Percentiles rank a stretch among this genome's conserved stretches.
Conservation (phyloP, 1,140 invertebrate genomes). For the Acarapis woodi region DNA sequence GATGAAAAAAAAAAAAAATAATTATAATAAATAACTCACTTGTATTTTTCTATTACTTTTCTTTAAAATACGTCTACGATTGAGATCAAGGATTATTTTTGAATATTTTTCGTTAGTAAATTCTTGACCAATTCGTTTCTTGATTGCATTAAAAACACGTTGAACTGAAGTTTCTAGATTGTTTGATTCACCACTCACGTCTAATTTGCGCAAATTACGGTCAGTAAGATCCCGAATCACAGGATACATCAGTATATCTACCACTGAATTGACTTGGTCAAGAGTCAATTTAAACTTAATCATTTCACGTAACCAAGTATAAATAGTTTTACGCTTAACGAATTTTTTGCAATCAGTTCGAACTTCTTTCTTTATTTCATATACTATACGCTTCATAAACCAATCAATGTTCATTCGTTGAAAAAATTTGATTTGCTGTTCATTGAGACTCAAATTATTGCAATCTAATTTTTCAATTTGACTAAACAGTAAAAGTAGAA, state of each 20-base stretch:
- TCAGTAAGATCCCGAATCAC: slow-evolving; percentile 28
- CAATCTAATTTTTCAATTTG: slow-evolving; percentile 17
- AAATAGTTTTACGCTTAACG: slow-evolving; percentile 28
- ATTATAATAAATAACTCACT: slow-evolving; percentile 11
- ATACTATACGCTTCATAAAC: slow-evolving; percentile 33
- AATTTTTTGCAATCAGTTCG: slow-evolving; percentile 21
- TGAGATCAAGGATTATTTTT: slow-evolving; percentile 20
- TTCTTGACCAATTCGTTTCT: slow-evolving; percentile 2
- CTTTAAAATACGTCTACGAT: slow-evolving; percentile 29
- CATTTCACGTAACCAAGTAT: slow-evolving; percentile 40
- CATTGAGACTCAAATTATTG: slow-evolving; percentile 9
- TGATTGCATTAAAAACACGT: slow-evolving; percentile 1
- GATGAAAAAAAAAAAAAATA: too few relatives aligned
- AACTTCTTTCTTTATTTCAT: slow-evolving; percentile 38
- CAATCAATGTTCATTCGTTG: slow-evolving; percentile 24
- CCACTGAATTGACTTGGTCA: slow-evolving; percentile 20
- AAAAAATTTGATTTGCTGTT: too few relatives aligned
- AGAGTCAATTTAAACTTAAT: slow-evolving; percentile 20
- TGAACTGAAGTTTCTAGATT: neutral
- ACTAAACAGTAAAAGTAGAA: slow-evolving; percentile 10
- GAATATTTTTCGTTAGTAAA: slow-evolving; percentile 1
- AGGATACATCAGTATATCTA: slow-evolving; percentile 25
- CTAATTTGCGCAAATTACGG: slow-evolving; percentile 5
- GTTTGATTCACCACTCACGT: slow-evolving; percentile 1
- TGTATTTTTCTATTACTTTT: slow-evolving; percentile 26